These are phyloP conservation scores for Epirrita christyi DNA, from an alignment of 2,888 invertebrate genomes.

Conservation along the genomic window DNA sequence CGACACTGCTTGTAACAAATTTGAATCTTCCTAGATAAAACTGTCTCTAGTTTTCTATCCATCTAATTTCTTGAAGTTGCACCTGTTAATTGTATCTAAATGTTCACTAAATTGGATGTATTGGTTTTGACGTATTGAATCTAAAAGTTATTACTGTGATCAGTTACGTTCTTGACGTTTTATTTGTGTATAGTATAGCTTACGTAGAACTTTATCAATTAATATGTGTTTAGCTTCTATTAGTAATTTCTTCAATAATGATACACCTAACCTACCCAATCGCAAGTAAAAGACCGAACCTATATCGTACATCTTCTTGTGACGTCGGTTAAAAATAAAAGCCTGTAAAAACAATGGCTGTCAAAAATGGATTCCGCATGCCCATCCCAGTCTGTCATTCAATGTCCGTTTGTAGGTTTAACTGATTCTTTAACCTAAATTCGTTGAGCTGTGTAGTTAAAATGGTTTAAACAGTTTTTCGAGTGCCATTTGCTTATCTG, in stretches of 20 bases:
- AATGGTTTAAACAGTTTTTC: constrained; percentile 1
- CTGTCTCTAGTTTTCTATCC: constrained; percentile 1
- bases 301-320: too few species aligned
- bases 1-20: constrained; percentile 33
- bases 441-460: not conserved
- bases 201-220: not conserved
- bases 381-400: not conserved
- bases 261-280: not conserved
- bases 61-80: constrained; percentile 11
- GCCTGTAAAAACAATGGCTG: not conserved
- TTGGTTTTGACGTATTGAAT: constrained; percentile 6
- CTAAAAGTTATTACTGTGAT: not conserved
- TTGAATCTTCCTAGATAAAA: constrained; percentile 16
- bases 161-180: not conserved
- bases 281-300: not conserved
- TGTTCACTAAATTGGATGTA: constrained; percentile 14
- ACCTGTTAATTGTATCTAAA: constrained; percentile 13
- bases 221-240: not conserved
- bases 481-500: constrained; percentile 4
- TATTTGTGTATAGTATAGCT: not conserved
- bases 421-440: not conserved
- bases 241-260: not conserved
- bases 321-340: too few species aligned
- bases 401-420: not conserved
- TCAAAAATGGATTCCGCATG: not conserved